These are phyloP conservation scores for Dasypogon diadema DNA, from an alignment of 2,888 invertebrate genomes.

Conservation along the genomic window DNA sequence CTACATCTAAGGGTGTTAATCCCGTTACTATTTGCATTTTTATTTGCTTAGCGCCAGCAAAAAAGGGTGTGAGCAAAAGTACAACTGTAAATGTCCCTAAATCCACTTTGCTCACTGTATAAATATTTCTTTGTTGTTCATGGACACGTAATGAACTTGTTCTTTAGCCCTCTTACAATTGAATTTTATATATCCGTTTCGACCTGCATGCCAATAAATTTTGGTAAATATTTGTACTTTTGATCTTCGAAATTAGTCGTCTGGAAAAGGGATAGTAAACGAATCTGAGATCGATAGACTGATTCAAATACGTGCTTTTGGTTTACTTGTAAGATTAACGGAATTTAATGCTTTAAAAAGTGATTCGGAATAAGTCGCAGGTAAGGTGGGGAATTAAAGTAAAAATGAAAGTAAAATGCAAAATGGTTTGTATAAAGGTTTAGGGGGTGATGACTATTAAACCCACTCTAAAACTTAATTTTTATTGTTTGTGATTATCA, in stretches of 20 bases:
- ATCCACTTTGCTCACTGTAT: constrained; percentile 49
- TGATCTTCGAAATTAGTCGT: constrained; percentile 27
- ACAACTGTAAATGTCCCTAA: constrained; percentile 46
- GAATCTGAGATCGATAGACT: neutral
- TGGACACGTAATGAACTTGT: constrained; percentile 51
- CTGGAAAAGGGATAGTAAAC: constrained; percentile 23
- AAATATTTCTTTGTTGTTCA: constrained; percentile 51
- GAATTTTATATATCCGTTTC: constrained; percentile 23
- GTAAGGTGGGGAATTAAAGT: too few relatives aligned
- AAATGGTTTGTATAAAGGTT: too few relatives aligned
- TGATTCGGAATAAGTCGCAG: too few relatives aligned
- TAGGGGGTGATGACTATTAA: too few relatives aligned
- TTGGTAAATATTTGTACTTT: constrained; percentile 44
- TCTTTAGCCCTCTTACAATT: constrained; percentile 36
- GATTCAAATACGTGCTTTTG: too few relatives aligned
- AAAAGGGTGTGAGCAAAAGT: constrained; percentile 5
- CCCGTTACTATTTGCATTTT: constrained; percentile 52
- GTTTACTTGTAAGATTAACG: too few relatives aligned
- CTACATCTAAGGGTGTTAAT: constrained; percentile 42
- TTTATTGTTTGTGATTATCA: too few relatives aligned
- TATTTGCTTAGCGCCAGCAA: constrained; percentile 26
- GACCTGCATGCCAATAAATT: constrained; percentile 47
- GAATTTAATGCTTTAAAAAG: too few relatives aligned
- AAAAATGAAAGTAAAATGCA: too few relatives aligned
- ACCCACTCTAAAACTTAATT: too few relatives aligned